Percentiles rank a stretch among this genome's conserved stretches.
Conservation (phyloP, 2,797 vertebrate species). For the Megalops cyprinoides region DNA sequence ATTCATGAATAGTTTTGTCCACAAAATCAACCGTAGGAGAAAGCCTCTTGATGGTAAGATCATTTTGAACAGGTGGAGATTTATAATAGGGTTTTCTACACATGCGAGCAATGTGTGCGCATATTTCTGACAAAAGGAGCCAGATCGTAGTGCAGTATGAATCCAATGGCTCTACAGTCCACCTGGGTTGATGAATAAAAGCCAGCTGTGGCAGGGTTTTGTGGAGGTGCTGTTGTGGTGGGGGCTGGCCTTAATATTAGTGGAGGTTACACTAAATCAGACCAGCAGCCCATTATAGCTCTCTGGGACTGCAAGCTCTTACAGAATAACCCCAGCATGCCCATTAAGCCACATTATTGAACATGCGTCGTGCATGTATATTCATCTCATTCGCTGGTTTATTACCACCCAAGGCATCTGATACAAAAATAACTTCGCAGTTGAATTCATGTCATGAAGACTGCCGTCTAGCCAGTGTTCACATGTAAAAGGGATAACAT, state of each 20-base stretch:
- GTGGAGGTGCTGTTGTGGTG: neutral
- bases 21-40: neutral
- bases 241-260: neutral
- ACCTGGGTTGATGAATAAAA: no score
- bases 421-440: neutral
- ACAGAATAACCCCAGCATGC: neutral
- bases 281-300: neutral
- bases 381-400: neutral
- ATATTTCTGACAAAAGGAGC: neutral
- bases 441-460: neutral
- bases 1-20: no score
- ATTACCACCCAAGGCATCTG: neutral
- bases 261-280: conserved; percentile 21
- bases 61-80: neutral
- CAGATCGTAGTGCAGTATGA: neutral
- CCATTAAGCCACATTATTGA: neutral
- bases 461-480: neutral
- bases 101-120: neutral
- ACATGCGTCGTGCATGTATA: neutral
- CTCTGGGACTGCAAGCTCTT: neutral
- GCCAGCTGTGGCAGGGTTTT: no score
- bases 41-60: neutral
- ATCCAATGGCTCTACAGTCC: no score
- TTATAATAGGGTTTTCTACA: neutral
- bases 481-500: neutral